These are phyloP conservation scores for Pitta sordida DNA, from an alignment of 2,113 vertebrate species.

Conservation along the genomic window DNA sequence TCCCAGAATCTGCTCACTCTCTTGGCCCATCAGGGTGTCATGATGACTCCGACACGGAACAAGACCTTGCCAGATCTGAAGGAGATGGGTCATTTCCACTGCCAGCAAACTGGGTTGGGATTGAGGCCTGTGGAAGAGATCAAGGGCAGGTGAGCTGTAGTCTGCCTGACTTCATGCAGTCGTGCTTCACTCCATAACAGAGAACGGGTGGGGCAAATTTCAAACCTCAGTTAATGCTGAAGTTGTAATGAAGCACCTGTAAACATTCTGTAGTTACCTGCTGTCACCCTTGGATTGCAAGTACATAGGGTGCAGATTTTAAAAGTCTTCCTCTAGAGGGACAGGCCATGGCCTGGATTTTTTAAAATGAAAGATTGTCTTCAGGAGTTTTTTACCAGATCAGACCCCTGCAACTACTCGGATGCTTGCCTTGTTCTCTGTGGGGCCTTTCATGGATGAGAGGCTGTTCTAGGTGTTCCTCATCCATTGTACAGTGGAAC, in stretches of 20 bases:
- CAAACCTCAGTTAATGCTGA: background rate
- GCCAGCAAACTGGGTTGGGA: conserved; percentile 68
- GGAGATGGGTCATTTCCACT: conserved; percentile 74
- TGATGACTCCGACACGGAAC: conserved; percentile 73
- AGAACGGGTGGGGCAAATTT: background rate
- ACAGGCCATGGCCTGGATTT: background rate
- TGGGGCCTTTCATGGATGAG: background rate
- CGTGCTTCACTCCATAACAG: background rate
- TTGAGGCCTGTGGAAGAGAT: conserved; percentile 69
- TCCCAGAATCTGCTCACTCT: conserved; percentile 90
- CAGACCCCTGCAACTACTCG: background rate
- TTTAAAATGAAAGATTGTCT: background rate
- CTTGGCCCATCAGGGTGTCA: conserved; percentile 86
- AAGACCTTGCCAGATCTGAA: conserved; percentile 82
- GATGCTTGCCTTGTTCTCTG: background rate
- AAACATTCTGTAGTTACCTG: background rate
- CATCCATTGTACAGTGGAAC: background rate
- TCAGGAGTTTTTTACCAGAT: background rate
- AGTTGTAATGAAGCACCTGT: background rate
- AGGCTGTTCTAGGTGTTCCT: background rate
- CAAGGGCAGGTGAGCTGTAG: conserved; percentile 66
- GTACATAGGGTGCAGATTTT: background rate
- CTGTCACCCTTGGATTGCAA: background rate
- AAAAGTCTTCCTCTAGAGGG: background rate
- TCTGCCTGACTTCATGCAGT: background rate